Percentiles rank a stretch among this genome's conserved stretches.
Conservation (phyloP, 2,797 vertebrate species). For the Gymnothorax reevesii region DNA sequence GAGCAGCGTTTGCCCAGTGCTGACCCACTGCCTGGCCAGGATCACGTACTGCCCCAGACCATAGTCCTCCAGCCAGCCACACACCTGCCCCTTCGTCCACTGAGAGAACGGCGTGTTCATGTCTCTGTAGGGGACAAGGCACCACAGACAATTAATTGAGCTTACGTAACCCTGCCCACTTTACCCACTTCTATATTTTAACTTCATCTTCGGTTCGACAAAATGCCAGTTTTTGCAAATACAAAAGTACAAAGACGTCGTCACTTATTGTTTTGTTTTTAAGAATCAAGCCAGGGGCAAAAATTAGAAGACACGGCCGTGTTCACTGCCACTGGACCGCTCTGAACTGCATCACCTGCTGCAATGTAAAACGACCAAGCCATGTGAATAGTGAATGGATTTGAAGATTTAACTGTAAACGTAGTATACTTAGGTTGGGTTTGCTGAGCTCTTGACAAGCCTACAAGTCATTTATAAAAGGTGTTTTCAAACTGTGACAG, state of each 20-base stretch:
- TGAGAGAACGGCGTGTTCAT: slow-evolving; percentile 88
- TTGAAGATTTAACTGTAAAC: not conserved
- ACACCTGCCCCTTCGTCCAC: slow-evolving; percentile 93
- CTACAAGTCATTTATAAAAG: not conserved
- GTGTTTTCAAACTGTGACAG: not conserved
- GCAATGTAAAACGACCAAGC: no score
- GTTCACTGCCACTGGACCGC: no score
- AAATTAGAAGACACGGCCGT: no score
- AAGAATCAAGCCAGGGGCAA: no score
- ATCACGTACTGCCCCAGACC: slow-evolving; percentile 91
- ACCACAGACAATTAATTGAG: not conserved
- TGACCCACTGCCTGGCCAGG: slow-evolving; percentile 93
- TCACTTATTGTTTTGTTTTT: no score
- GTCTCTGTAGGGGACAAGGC: slow-evolving; percentile 70
- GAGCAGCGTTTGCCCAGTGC: slow-evolving; percentile 86
- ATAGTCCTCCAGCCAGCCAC: slow-evolving; percentile 92
- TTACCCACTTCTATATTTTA: no score
- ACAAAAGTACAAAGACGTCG: no score
- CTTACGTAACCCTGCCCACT: no score
- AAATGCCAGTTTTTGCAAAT: no score
- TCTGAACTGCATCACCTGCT: no score
- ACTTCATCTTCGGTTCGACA: no score
- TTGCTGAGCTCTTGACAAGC: not conserved
- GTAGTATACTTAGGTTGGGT: not conserved
- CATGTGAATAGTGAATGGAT: not conserved